Base-by-base conservation (phyloP, 2,113 vertebrate species). In the Archilochus colubris region DNA sequence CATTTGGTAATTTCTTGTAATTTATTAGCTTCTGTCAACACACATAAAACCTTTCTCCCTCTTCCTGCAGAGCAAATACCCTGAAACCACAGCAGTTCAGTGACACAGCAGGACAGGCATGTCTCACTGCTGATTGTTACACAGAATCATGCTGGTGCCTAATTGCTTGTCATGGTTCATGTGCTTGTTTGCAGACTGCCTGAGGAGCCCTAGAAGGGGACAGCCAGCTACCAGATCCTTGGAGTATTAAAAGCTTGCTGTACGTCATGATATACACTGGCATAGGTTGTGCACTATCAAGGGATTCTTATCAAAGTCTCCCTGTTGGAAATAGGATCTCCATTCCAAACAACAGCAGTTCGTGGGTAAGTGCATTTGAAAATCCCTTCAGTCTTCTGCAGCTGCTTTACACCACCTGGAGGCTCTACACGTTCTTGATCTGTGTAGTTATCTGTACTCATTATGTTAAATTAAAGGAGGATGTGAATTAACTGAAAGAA, bases 101-200 rank as follows among this genome's bases (percentile, higher is more conserved):
- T 64, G 40, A 51, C 58, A n/a, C 40, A 46, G 75, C 24, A 66
- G 40, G 61, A 36, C 46, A 48, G 27, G 12, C 7, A 14, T 10
- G 38, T 63, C 76, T 58, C 58, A 16, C 15, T 76, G 55, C 28
- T 0, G 0, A 6, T 72, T 0, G 0, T 91, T 88, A 76, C 21
- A 44, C 16, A 27, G n/a, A 51, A 25, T 57, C 76, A 19, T 46
- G 27, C 81, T 76, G 58, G 27, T 89, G 19, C 81, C 66, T 76
- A 59, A 76, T 83, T 86, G 72, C 28, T 76, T 91, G 67, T 89
- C 50, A 48, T 50, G 48, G 40, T 55, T 86, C 48, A 59, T 75
- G 18, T 1, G 4, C 50, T 79, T 3, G 0, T 75, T 82, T 94
- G 58, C 53, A 86, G 77, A 53, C 53, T 87, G 69, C 74, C 77